These are phyloP conservation scores for Elysia chlorotica DNA, from an alignment of 1,140 invertebrate genomes.

Conservation along the genomic window DNA sequence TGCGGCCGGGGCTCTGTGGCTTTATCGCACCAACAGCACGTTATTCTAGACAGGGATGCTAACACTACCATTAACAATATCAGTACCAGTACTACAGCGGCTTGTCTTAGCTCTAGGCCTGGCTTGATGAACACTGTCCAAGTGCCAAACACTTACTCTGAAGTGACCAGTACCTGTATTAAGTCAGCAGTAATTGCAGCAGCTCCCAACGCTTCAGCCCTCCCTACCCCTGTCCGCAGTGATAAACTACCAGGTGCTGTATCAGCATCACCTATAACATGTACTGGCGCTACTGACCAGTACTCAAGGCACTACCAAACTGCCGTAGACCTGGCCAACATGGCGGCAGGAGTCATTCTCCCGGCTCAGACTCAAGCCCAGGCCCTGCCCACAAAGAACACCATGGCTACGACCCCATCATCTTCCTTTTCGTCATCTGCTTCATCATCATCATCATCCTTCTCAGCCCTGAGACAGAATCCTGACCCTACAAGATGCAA, in stretches of 20 bases:
- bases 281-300: background rate
- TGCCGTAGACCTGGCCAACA: constrained; percentile 15
- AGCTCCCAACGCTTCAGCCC: background rate
- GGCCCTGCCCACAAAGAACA: background rate
- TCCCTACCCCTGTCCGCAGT: background rate
- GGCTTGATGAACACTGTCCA: background rate
- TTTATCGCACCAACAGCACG: too few species aligned
- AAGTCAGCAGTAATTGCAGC: background rate
- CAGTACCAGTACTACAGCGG: background rate
- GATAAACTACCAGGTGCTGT: too few species aligned
- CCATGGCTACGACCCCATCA: background rate
- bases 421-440: background rate
- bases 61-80: too few species aligned
- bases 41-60: too few species aligned
- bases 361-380: background rate
- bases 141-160: background rate
- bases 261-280: background rate
- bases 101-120: background rate
- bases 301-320: constrained; percentile 9
- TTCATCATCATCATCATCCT: background rate
- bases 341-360: background rate
- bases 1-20: background rate
- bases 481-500: too few species aligned
- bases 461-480: too few species aligned
- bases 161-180: background rate